Evolutionary conservation across 1,140 invertebrate species (phyloP).

Genomic region (Zaprionus africanus): DNA sequence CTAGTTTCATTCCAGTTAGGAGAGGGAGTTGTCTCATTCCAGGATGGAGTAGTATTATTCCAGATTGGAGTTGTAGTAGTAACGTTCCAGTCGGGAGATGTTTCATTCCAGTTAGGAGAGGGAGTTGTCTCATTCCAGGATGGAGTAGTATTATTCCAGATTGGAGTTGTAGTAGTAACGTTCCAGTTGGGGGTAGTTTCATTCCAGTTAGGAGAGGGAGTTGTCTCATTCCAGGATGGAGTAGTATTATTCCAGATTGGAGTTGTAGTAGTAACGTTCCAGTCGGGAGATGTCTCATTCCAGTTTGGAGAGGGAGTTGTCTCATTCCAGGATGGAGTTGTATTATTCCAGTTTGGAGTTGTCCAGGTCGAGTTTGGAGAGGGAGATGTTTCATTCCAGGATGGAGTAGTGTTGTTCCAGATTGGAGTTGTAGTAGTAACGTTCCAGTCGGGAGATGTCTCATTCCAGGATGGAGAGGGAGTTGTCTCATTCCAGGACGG

Average conservation of each 20-base stretch:
- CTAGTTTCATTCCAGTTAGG: background rate
- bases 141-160: background rate
- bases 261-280: conserved; percentile 30
- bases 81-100: background rate
- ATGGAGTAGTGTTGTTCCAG: conserved; percentile 21
- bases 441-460: too few species aligned
- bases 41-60: background rate
- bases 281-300: conserved; percentile 16
- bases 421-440: too few species aligned
- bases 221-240: conserved; percentile 16
- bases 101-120: background rate
- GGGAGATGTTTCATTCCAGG: conserved; percentile 10
- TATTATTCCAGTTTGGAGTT: conserved; percentile 2
- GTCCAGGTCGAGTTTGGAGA: conserved; percentile 4
- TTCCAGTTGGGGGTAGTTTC: conserved; percentile 9
- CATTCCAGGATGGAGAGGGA: conserved; percentile 4
- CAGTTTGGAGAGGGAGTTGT: background rate
- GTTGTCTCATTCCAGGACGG: conserved; percentile 3
- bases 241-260: conserved; percentile 26
- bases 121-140: conserved; percentile 8
- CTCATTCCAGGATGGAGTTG: background rate
- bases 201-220: background rate
- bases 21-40: conserved; percentile 8
- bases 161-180: background rate
- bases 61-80: background rate